phyloP scores from a whole-genome alignment of 2,113 vertebrate genomes.

The Pholis gunnellus region DNA sequence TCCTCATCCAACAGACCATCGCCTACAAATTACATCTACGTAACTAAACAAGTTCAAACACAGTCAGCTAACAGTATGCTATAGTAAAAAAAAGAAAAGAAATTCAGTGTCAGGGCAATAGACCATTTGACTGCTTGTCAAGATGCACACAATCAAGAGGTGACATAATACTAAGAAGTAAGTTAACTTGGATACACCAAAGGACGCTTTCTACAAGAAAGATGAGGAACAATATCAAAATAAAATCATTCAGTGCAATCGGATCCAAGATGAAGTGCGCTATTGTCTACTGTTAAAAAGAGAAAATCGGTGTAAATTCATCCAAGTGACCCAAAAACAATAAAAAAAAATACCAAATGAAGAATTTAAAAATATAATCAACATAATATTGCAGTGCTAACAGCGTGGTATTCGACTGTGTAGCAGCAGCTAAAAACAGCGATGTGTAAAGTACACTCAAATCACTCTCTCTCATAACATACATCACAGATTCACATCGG shows the following conservation, averaged over 20 bases:
- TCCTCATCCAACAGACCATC: constrained; percentile 57
- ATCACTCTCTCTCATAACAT: constrained; percentile 67
- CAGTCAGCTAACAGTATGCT: constrained; percentile 51
- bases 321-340: constrained; percentile 64
- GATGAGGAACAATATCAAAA: constrained; percentile 59
- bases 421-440: constrained; percentile 67
- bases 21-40: constrained; percentile 48
- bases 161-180: constrained; percentile 53
- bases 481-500: constrained; percentile 77
- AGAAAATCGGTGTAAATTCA: constrained; percentile 47
- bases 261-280: constrained; percentile 48
- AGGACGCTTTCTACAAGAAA: constrained; percentile 72
- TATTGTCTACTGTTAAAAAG: constrained; percentile 49
- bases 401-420: constrained; percentile 62
- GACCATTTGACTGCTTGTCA: constrained; percentile 43
- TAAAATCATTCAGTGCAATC: constrained; percentile 58
- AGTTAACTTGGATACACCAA: constrained; percentile 47
- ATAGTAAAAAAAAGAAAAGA: constrained; percentile 60
- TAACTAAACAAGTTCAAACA: constrained; percentile 56
- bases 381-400: constrained; percentile 60
- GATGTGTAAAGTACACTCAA: constrained; percentile 54
- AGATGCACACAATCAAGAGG: constrained; percentile 58
- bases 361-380: constrained; percentile 69
- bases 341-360: constrained; percentile 58
- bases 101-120: constrained; percentile 31